Evolutionary conservation across 2,888 invertebrate genomes (phyloP).

Genomic region (Cacoxenus indagator): DNA sequence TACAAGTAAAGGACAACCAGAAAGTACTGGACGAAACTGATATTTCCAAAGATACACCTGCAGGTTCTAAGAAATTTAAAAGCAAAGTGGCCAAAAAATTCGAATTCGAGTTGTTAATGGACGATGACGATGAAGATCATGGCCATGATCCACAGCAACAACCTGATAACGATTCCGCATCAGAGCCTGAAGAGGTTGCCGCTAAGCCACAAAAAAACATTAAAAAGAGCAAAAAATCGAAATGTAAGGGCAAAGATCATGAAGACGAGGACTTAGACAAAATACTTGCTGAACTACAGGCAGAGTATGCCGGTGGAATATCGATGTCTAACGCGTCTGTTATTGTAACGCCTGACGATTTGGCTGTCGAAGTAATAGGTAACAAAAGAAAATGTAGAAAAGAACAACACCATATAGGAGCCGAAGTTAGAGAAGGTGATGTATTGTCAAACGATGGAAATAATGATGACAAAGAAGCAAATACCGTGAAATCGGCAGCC

Average conservation of each 20-base stretch:
- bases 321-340: slow-evolving; percentile 72
- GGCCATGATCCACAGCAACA: slow-evolving; percentile 34
- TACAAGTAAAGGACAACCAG: slow-evolving; percentile 72
- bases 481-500: slow-evolving; percentile 83
- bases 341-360: slow-evolving; percentile 57
- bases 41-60: slow-evolving; percentile 51
- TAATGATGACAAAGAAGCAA: slow-evolving; percentile 74
- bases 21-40: slow-evolving; percentile 72
- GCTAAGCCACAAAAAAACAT: slow-evolving; percentile 70
- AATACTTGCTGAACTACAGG: slow-evolving; percentile 82
- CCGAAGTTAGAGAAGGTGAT: slow-evolving; percentile 64
- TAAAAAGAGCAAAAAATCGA: slow-evolving; percentile 81
- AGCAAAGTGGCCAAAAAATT: slow-evolving; percentile 72
- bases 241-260: slow-evolving; percentile 82
- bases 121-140: slow-evolving; percentile 74
- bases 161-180: slow-evolving; percentile 53
- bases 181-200: slow-evolving; percentile 73
- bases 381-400: slow-evolving; percentile 63
- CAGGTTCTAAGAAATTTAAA: slow-evolving; percentile 61
- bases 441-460: slow-evolving; percentile 70
- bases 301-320: slow-evolving; percentile 84
- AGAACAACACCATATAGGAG: slow-evolving; percentile 33
- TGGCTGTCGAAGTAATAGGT: slow-evolving; percentile 67
- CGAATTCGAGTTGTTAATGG: slow-evolving; percentile 79
- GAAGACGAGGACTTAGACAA: slow-evolving; percentile 84